A percentile compares a stretch with the other conserved stretches of the same genome.
phyloP scores from a whole-genome alignment of 2,113 vertebrate genomes.

The Trichechus manatus region DNA sequence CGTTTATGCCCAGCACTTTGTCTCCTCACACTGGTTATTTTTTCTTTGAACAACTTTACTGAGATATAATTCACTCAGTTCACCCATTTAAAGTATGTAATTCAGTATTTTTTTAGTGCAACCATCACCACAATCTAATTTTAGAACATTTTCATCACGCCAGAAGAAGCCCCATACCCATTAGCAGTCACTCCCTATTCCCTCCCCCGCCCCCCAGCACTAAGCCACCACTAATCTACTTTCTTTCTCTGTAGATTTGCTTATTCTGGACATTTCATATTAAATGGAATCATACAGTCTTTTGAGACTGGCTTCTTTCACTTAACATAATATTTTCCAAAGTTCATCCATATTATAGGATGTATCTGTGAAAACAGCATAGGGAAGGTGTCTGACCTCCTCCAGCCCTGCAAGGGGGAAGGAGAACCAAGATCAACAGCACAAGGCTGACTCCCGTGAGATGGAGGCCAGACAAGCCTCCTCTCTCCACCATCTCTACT shows the following conservation, averaged over 20 bases:
- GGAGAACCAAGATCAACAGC: too few species aligned
- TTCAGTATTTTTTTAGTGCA: constrained; percentile 11
- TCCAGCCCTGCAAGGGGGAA: too few species aligned
- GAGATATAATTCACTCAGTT: not conserved
- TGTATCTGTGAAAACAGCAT: not conserved
- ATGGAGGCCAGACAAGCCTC: too few species aligned
- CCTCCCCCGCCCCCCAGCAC: not conserved
- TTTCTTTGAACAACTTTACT: constrained; percentile 41
- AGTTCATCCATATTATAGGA: not conserved
- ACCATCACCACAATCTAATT: not conserved
- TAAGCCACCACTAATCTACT: constrained; percentile 8
- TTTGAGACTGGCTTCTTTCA: not conserved
- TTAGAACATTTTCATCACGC: constrained; percentile 3
- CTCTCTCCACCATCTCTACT: too few species aligned
- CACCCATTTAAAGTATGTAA: not conserved
- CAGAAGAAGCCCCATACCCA: not conserved
- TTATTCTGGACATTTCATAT: not conserved
- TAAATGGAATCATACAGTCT: too few species aligned
- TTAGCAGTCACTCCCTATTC: not conserved
- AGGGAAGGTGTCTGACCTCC: too few species aligned
- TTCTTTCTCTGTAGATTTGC: not conserved
- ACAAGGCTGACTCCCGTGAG: too few species aligned
- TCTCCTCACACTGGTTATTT: not conserved
- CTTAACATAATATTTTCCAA: constrained; percentile 11
- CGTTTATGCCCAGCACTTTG: constrained; percentile 22